Evolutionary conservation across 2,113 vertebrate species (phyloP), one percentile per base, ranked within the genome.

Genomic region (Oreochromis aureus): DNA sequence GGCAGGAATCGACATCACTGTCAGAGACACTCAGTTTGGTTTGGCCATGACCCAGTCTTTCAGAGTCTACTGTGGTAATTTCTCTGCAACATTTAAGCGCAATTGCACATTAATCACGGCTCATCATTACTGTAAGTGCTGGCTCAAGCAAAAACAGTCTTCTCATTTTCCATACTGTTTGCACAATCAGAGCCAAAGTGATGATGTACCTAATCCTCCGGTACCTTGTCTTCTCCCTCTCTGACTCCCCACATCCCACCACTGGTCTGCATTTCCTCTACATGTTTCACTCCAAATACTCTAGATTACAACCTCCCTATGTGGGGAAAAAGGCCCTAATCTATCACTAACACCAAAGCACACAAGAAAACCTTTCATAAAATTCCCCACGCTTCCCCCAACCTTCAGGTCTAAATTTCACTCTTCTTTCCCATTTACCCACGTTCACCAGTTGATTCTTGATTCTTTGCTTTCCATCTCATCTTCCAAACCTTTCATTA

Each of bases 81-180:
- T 83, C 56, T n/a, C 46, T 76, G 63, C 80, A 53, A 78, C 3
- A 82, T 69, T 81, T 41, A 80, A 18, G 8, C 55, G 51, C 58
- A 59, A 87, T 69, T 59, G 76, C 63, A 80, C 79, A 73, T 86
- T 86, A 55, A 76, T 84, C 34, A 80, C 22, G 5, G 79, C 79
- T 80, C 54, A 80, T 83, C 81, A 79, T 89, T 59, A 78, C 55
- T 16, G 32, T 76, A 89, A 94, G 80, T 88, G 80, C 46, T 85
- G 87, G n/a, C 8, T 84, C 19, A 36, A 56, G 81, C 46, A 78
- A 61, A 87, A 81, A 44, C 18, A 46, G 54, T 58, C 48, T 32
- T 41, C 89, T 86, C 6, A 55, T 90, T 94, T 95, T 94, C 92
- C 90, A 30, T 58, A 34, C 2, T 2, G 59, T 86, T 2, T 89